Evolutionary conservation across 2,113 vertebrate genomes (phyloP).

Genomic region (Antigone vipio): DNA sequence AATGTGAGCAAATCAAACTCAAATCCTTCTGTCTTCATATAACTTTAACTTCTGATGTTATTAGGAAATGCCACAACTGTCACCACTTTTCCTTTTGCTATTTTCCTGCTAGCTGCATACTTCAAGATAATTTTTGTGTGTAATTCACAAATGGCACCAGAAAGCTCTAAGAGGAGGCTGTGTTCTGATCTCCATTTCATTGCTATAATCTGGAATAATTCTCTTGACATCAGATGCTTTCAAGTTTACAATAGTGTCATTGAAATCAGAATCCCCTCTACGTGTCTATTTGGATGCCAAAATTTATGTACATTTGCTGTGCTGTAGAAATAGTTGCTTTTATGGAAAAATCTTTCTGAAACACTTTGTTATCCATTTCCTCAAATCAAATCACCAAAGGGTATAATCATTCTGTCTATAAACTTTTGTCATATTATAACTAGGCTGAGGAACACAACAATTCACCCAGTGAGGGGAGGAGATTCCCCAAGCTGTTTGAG

Average conservation of each 20-base stretch:
- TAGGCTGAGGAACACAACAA: neutral
- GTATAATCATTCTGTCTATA: neutral
- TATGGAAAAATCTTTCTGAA: slow-evolving; percentile 7
- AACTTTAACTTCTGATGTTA: neutral
- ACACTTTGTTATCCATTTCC: neutral
- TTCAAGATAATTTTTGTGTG: slow-evolving; percentile 4
- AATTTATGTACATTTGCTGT: neutral
- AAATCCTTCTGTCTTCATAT: neutral
- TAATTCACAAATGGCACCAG: slow-evolving; percentile 15
- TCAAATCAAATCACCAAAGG: neutral
- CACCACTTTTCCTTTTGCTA: neutral
- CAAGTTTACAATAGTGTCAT: neutral
- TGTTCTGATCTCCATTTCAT: slow-evolving; percentile 14
- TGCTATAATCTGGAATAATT: slow-evolving; percentile 13
- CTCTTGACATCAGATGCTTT: neutral
- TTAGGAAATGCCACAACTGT: neutral
- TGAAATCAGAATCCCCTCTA: neutral
- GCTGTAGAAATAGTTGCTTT: neutral
- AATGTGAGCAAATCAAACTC: neutral
- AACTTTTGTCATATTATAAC: neutral
- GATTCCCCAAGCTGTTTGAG: neutral
- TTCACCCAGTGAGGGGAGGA: neutral
- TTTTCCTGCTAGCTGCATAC: neutral
- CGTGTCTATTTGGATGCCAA: neutral
- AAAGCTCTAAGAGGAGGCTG: neutral